Evolutionary conservation across 1,140 invertebrate genomes (phyloP).

Genomic region (Heliconius melpomene): DNA sequence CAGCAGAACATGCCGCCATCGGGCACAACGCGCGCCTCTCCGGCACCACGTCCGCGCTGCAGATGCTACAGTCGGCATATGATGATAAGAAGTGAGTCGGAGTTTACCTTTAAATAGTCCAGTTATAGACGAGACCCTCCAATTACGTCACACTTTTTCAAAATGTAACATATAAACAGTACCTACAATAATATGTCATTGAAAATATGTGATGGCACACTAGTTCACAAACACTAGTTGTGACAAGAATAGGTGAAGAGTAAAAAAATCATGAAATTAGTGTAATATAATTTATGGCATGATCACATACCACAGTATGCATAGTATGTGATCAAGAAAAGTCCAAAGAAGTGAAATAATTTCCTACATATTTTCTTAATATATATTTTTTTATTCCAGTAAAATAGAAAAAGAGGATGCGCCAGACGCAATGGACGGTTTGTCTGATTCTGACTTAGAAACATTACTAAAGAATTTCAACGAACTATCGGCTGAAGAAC

Average conservation of each 20-base stretch:
- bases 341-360: background rate
- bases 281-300: no score
- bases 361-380: background rate
- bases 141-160: no score
- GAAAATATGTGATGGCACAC: no score
- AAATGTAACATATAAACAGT: no score
- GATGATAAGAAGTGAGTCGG: slow-evolving; percentile 65
- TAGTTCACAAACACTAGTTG: no score
- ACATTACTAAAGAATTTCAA: slow-evolving; percentile 88
- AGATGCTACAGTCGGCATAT: slow-evolving; percentile 66
- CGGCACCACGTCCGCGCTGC: slow-evolving; percentile 60
- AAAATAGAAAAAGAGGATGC: slow-evolving; percentile 52
- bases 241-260: no score
- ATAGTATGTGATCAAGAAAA: background rate
- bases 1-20: slow-evolving; percentile 7
- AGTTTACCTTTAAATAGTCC: background rate
- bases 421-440: slow-evolving; percentile 83
- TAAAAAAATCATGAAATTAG: no score
- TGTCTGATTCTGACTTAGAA: slow-evolving; percentile 89
- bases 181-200: no score
- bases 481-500: slow-evolving; percentile 88
- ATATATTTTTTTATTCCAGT: slow-evolving; percentile 39
- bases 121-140: background rate
- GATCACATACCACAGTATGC: no score
- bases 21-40: slow-evolving; percentile 6